Evolutionary conservation across 35 echinoderm and acorn worm genomes (phyloP), one percentile per base, ranked within the genome.

Genomic region (Patiria miniata): DNA sequence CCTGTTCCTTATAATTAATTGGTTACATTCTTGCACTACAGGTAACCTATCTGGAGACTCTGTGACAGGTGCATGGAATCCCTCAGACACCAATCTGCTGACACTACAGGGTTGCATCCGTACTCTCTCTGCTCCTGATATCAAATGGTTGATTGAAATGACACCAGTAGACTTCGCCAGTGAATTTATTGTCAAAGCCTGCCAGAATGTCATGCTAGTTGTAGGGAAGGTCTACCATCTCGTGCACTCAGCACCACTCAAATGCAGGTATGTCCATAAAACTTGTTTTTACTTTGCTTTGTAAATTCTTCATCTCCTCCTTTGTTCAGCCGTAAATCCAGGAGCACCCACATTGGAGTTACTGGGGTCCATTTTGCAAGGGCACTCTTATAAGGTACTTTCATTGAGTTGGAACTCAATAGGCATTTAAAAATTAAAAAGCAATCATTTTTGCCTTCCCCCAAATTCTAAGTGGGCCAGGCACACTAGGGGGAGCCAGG

Each of bases 21-120:
- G 42, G 42, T 47, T 6, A 12, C 42, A 68, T 68, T 18, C 61
- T 68, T 28, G 17, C 42, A 39, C 8, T 79, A 10, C 15, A 90
- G 88, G 88, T 12, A 90, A 90, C 28, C 80, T 90, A 1, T 90
- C 88, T 61, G 88, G 88, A n/a, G 88, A 90, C 36, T 77, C 79
- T 51, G 78, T 78, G 19, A 40, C 59, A 0, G 59, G 60, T 18
- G 52, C 7, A 37, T 84, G 88, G 88, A 90, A 90, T 57, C 65
- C 88, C 50, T 38, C 81, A 16, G 88, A 90, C 42, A 77, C 88
- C 30, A 90, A 90, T 37, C 81, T 90, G 7, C 53, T 90, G 36
- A 52, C 80, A 17, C 61, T 90, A 33, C 79, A 83, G 22, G 88
- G 80, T 34, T 84, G 81, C 40, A 28, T 83, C 9, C 55, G 61